These are phyloP conservation scores for Perognathus longimembris DNA, from an alignment of 2,113 vertebrate species.

Conservation along the genomic window DNA sequence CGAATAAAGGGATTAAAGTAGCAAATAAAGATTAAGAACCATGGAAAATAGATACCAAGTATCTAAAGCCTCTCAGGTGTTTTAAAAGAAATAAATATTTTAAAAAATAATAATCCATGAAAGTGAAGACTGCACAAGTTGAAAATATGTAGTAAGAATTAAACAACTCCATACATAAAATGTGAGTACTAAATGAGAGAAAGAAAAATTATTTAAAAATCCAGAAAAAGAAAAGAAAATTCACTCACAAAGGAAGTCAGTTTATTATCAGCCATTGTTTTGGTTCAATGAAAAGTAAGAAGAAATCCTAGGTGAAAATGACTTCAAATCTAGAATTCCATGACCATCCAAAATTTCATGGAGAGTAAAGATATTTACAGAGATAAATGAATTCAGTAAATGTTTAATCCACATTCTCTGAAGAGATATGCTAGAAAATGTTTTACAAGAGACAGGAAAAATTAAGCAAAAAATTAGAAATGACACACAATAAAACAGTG, in stretches of 20 bases:
- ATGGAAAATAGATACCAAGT: neutral
- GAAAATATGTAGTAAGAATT: neutral
- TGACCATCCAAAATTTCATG: slow-evolving; percentile 13
- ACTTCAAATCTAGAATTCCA: slow-evolving; percentile 31
- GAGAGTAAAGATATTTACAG: neutral
- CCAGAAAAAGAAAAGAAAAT: neutral
- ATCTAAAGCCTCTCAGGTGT: neutral
- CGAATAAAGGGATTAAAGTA: neutral
- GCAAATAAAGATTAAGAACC: slow-evolving; percentile 1
- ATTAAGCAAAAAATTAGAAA: neutral
- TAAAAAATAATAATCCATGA: neutral
- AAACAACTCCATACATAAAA: neutral
- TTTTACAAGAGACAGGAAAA: neutral
- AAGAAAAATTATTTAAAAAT: neutral
- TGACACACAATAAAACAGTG: neutral
- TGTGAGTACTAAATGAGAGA: neutral
- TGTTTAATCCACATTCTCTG: neutral
- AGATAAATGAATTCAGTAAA: neutral
- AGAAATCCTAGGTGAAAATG: slow-evolving; percentile 23
- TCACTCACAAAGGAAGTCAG: neutral
- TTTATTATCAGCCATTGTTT: neutral
- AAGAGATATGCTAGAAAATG: neutral
- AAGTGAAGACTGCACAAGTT: neutral
- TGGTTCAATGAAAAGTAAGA: neutral
- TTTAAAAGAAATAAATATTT: slow-evolving; percentile 10